phyloP scores from a whole-genome alignment of 1,140 invertebrate genomes.

The Trichogramma pretiosum region DNA sequence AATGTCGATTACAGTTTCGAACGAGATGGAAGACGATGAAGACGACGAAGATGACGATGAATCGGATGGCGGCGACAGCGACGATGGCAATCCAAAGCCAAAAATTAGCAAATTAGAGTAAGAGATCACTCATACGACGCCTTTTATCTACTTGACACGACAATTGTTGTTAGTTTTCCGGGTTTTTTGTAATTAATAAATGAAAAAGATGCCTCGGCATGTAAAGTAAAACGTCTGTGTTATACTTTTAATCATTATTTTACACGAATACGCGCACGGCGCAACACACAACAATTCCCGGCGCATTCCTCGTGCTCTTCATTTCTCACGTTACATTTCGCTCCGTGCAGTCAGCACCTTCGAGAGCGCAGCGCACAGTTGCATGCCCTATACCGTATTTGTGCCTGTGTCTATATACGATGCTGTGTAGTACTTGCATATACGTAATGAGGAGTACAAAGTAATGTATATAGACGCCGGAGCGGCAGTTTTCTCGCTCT shows the following conservation, averaged over 20 bases:
- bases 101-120: conserved; percentile 8
- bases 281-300: too few relatives aligned
- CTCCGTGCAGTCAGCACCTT: too few relatives aligned
- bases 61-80: not conserved
- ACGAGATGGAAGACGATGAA: not conserved
- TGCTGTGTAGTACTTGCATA: not conserved
- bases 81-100: conserved; percentile 1
- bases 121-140: too few relatives aligned
- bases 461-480: not conserved
- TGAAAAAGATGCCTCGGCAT: not conserved
- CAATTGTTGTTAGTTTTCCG: not conserved
- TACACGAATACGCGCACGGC: too few relatives aligned
- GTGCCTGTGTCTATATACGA: not conserved
- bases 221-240: not conserved
- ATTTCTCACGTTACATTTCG: too few relatives aligned
- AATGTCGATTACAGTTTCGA: not conserved
- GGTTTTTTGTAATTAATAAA: not conserved
- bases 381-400: too few relatives aligned
- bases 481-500: not conserved
- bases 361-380: too few relatives aligned
- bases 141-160: too few relatives aligned
- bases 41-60: not conserved
- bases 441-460: not conserved
- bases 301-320: too few relatives aligned
- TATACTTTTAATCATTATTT: not conserved